Evolutionary conservation across 2,797 vertebrate species (phyloP).

Genomic region (Synaphobranchus kaupii): DNA sequence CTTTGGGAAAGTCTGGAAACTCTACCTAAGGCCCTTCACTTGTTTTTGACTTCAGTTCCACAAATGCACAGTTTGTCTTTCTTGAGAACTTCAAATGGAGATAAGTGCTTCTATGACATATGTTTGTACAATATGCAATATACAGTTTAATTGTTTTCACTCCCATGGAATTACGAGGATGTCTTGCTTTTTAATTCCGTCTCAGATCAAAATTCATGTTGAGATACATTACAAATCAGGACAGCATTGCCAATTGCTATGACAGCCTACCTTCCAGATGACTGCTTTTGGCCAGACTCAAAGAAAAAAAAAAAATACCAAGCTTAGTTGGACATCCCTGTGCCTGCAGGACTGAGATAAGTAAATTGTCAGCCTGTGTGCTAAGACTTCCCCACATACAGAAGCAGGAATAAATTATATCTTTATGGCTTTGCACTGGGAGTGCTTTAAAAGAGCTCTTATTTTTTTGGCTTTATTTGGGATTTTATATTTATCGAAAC

Average conservation of each 20-base stretch:
- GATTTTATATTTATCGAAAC: constrained; percentile 9
- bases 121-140: background rate
- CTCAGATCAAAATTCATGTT: constrained; percentile 36
- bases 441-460: constrained; percentile 40
- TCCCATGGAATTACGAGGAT: background rate
- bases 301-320: constrained; percentile 59
- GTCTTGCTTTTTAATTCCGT: background rate
- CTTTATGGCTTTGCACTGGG: constrained; percentile 62
- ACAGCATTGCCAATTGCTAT: constrained; percentile 55
- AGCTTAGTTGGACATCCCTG: constrained; percentile 66
- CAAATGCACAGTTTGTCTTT: background rate
- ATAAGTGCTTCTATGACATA: background rate
- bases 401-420: constrained; percentile 66
- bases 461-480: constrained; percentile 13
- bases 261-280: constrained; percentile 62
- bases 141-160: background rate
- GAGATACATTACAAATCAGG: constrained; percentile 35
- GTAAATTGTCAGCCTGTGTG: constrained; percentile 64
- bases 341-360: constrained; percentile 70
- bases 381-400: constrained; percentile 58
- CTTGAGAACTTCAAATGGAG: background rate
- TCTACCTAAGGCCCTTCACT: background rate
- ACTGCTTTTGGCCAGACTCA: constrained; percentile 55
- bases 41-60: background rate
- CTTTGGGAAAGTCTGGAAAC: background rate